Evolutionary conservation across 1,140 invertebrate species (phyloP).

Genomic region (Tribolium castaneum): DNA sequence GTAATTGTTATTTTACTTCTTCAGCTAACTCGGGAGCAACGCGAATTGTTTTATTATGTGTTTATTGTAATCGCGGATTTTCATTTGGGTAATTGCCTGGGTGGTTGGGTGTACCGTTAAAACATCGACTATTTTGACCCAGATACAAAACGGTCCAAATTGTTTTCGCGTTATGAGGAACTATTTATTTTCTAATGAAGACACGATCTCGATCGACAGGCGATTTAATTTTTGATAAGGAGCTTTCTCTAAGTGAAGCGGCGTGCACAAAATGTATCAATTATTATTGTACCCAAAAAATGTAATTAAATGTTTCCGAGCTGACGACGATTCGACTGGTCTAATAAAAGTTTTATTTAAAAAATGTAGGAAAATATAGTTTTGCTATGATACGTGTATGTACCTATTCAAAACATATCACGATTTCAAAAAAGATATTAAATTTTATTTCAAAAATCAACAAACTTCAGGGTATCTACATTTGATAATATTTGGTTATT

Average conservation of each 20-base stretch:
- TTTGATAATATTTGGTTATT: no score
- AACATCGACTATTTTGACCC: slow-evolving; percentile 30
- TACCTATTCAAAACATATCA: neutral
- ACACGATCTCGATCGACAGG: neutral
- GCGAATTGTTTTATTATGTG: neutral
- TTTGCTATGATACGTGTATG: no score
- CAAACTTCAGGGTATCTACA: no score
- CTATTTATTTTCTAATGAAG: slow-evolving; percentile 4
- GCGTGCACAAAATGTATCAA: neutral
- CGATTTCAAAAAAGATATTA: neutral
- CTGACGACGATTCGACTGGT: no score
- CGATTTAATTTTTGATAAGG: slow-evolving; percentile 14
- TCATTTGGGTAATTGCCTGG: slow-evolving; percentile 12
- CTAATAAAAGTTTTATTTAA: neutral
- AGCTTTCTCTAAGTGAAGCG: neutral
- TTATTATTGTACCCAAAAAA: neutral
- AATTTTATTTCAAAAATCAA: neutral
- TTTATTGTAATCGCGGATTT: neutral
- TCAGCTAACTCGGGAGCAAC: neutral
- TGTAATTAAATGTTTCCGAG: neutral
- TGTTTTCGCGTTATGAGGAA: neutral
- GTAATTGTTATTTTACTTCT: slow-evolving; percentile 33
- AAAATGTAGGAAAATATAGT: neutral
- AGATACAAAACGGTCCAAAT: slow-evolving; percentile 3
- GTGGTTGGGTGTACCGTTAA: slow-evolving; percentile 31